Base-by-base conservation (phyloP, 2,888 invertebrate species). In the Cosmorhoe ocellata region DNA sequence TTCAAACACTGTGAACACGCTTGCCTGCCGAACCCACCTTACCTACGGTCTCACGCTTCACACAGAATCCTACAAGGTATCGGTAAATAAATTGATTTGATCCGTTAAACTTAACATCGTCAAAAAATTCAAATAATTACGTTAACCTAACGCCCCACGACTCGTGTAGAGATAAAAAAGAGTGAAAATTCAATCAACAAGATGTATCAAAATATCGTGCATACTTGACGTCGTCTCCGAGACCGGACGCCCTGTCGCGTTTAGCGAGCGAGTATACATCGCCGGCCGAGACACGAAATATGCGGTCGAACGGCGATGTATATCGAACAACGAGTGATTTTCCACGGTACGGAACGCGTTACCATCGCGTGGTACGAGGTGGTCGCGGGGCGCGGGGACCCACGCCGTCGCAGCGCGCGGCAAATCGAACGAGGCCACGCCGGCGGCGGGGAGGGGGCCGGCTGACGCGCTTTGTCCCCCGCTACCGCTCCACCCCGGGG, bases 371-470 rank as follows among this genome's bases (percentile, higher is more conserved):
- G 78, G 83, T 80, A 70, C 67, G 71, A 69, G 79, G 74, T 74
- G 66, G 66, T 58, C 59, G 67, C 57, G 63, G 67, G 70, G 69
- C 70, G 70, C 53, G 73, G 73, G 78, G 70, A 70, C 69, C 73
- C 74, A 72, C 70, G 75, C 74, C 72, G 70, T 59, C 37, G 33
- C 45, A 42, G 24, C 38, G 79, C 74, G 77, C 77, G 80, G 84
- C 84, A 85, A 82, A 88, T 86, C 84, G 89, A 87, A 86, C 86
- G 88, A 88, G 86, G 87, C 88, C 88, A 86, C 84, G 84, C 80
- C 64, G 64, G 64, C 60, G 65, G 36, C 44, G 41, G 41, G 69
- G 68, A 53, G 66, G 68, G 67, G 64, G 59, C 62, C 67, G 60
- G 55, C 60, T 71, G 69, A 67, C 70, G 67, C 71, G 64, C 64